phyloP scores from a whole-genome alignment of 2,113 vertebrate species.

The Apeltes quadracus region DNA sequence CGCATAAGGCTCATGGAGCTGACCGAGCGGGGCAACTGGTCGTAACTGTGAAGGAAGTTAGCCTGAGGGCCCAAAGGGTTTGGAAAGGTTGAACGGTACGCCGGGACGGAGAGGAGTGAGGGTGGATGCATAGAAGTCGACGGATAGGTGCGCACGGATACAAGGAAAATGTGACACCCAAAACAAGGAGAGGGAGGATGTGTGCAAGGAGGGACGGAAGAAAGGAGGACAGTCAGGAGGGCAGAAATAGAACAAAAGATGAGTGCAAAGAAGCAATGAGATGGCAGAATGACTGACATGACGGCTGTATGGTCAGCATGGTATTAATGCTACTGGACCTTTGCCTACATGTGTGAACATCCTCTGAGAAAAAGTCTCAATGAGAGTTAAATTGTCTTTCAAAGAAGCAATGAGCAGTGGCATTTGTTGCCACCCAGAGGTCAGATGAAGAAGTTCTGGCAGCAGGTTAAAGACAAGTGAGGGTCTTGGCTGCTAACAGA shows the following conservation, averaged over 20 bases:
- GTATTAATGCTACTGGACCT: neutral
- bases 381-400: neutral
- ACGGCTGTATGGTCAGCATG: slow-evolving; percentile 36
- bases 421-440: slow-evolving; percentile 65
- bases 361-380: neutral
- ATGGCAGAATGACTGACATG: slow-evolving; percentile 60
- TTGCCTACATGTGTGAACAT: slow-evolving; percentile 1
- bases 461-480: slow-evolving; percentile 43
- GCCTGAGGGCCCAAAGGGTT: slow-evolving; percentile 47
- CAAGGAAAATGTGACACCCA: slow-evolving; percentile 23
- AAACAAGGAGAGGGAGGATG: slow-evolving; percentile 39
- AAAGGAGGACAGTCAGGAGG: slow-evolving; percentile 35
- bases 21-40: slow-evolving; percentile 72
- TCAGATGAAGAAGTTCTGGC: slow-evolving; percentile 41
- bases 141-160: slow-evolving; percentile 22
- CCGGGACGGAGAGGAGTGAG: slow-evolving; percentile 17
- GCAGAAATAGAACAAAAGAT: slow-evolving; percentile 56
- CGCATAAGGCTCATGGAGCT: slow-evolving; percentile 80
- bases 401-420: slow-evolving; percentile 23
- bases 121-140: neutral
- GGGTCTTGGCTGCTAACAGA: slow-evolving; percentile 54
- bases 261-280: slow-evolving; percentile 69
- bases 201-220: slow-evolving; percentile 36
- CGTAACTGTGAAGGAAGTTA: slow-evolving; percentile 72
- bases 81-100: slow-evolving; percentile 2